Evolutionary conservation across 2,888 invertebrate genomes (phyloP).

Genomic region (Alentia gelatinosa): DNA sequence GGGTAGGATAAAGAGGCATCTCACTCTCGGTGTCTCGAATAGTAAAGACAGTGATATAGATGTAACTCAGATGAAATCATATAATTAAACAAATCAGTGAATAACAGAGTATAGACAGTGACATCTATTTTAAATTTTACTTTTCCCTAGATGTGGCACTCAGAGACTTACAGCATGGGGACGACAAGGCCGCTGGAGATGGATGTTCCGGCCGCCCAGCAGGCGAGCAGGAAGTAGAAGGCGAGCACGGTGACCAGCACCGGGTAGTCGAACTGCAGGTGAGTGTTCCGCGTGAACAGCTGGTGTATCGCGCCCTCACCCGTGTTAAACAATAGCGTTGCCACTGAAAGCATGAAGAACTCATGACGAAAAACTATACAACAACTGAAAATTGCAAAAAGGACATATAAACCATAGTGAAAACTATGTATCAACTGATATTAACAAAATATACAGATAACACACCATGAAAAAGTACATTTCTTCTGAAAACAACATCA

Average conservation of each 20-base stretch:
- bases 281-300: constrained; percentile 72
- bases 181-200: constrained; percentile 76
- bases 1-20: too few species aligned
- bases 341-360: constrained; percentile 50
- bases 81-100: too few species aligned
- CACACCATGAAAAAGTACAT: neutral
- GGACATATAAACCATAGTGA: neutral
- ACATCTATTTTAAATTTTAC: too few species aligned
- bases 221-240: constrained; percentile 73
- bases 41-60: too few species aligned
- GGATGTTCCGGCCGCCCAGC: constrained; percentile 72
- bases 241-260: constrained; percentile 67
- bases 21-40: too few species aligned
- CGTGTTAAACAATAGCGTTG: constrained; percentile 64
- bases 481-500: neutral
- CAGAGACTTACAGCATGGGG: constrained; percentile 67
- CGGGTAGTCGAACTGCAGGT: constrained; percentile 68
- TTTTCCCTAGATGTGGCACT: too few species aligned
- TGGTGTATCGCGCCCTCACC: constrained; percentile 74
- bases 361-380: neutral
- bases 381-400: neutral
- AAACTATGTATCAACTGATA: neutral
- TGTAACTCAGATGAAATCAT: too few species aligned
- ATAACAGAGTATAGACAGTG: too few species aligned
- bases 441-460: neutral